Evolutionary conservation across 1,140 invertebrate genomes (phyloP).

Genomic region (Oreohelix idahoensis): DNA sequence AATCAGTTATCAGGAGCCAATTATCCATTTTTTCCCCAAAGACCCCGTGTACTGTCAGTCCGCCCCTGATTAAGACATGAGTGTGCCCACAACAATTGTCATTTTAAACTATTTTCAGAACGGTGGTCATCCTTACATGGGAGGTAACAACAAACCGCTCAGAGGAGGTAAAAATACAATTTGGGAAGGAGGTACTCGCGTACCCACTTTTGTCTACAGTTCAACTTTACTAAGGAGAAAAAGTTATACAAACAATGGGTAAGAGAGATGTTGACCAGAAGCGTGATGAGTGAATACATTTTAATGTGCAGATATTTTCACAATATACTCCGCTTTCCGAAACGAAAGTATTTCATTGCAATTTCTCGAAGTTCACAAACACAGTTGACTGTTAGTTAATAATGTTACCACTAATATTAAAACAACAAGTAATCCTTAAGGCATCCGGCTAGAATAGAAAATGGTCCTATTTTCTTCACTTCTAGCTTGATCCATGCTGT

Average conservation of each 20-base stretch:
- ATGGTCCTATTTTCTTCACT: not conserved
- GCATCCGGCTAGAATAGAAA: not conserved
- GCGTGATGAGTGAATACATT: too few species aligned
- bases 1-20: too few species aligned
- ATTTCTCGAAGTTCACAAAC: too few species aligned
- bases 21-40: not conserved
- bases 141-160: constrained; percentile 55
- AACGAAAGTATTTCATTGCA: too few species aligned
- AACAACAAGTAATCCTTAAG: too few species aligned
- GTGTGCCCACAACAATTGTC: too few species aligned
- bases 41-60: too few species aligned
- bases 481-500: constrained; percentile 64
- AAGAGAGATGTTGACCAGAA: not conserved
- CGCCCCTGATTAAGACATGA: not conserved
- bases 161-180: constrained; percentile 56
- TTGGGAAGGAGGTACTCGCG: constrained; percentile 61
- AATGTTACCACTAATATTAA: too few species aligned
- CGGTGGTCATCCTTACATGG: constrained; percentile 63
- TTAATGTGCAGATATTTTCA: too few species aligned
- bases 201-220: constrained; percentile 54
- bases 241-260: constrained; percentile 48
- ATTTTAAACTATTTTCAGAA: constrained; percentile 64
- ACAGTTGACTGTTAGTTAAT: too few species aligned
- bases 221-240: constrained; percentile 40
- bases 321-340: too few species aligned